A percentile compares a stretch with the other conserved stretches of the same genome.
Conservation (phyloP, 2,888 invertebrate genomes). For the Deilephila elpenor region DNA sequence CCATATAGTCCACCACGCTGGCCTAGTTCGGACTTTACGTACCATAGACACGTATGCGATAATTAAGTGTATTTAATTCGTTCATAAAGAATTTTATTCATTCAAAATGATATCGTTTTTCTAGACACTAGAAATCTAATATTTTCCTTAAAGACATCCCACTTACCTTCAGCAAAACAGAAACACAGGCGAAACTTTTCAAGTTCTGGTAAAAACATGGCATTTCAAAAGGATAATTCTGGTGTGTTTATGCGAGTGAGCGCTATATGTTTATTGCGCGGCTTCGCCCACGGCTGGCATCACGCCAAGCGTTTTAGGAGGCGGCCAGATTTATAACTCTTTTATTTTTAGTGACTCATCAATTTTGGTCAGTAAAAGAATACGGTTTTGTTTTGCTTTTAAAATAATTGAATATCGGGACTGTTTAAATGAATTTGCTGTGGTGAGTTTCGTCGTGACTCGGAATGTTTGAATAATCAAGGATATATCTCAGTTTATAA, state of each 20-base stretch:
- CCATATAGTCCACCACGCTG: no score
- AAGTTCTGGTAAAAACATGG: conserved; percentile 1
- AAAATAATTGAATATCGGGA: conserved; percentile 24
- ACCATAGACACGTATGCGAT: no score
- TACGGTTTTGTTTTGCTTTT: conserved; percentile 23
- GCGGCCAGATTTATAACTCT: conserved; percentile 30
- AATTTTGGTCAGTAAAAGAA: conserved; percentile 34
- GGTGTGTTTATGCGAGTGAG: conserved; percentile 5
- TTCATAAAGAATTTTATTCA: no score
- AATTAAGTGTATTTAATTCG: no score
- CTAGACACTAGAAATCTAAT: no score
- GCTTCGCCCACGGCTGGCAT: conserved; percentile 26
- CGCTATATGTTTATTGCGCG: conserved; percentile 22
- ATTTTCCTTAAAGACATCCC: no score
- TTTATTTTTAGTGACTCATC: conserved; percentile 38
- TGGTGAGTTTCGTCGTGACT: neutral
- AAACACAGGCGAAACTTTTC: conserved; percentile 18
- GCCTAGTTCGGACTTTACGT: no score
- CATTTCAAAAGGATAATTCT: conserved; percentile 22
- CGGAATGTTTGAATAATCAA: neutral
- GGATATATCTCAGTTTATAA: neutral
- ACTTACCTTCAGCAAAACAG: neutral
- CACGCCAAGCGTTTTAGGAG: conserved; percentile 34
- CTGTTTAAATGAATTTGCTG: conserved; percentile 6
- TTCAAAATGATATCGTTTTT: no score